phyloP scores from a whole-genome alignment of 2,888 invertebrate genomes.

The Pammene aurita region DNA sequence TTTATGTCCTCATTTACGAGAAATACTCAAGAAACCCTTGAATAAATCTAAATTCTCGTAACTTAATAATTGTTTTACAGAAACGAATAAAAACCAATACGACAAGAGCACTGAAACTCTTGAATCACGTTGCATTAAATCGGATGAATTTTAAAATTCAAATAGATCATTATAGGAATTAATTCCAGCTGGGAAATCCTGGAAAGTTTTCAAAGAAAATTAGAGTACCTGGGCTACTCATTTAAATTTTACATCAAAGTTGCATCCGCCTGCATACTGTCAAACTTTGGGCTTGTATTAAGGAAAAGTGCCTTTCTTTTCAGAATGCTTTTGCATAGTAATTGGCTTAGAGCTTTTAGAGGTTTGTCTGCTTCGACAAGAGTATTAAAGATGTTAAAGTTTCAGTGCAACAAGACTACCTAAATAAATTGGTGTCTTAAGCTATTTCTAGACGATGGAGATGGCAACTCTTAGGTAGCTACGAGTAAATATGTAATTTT shows the following conservation, averaged over 20 bases:
- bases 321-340: constrained; percentile 38
- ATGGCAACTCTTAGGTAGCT: too few species aligned
- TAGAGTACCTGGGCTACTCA: constrained; percentile 41
- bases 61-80: neutral
- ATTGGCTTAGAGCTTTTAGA: constrained; percentile 33
- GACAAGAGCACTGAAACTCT: constrained; percentile 18
- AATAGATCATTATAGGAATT: constrained; percentile 37
- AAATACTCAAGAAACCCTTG: neutral
- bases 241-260: constrained; percentile 42
- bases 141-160: constrained; percentile 38
- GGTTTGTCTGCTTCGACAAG: constrained; percentile 31
- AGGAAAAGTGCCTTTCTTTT: constrained; percentile 31
- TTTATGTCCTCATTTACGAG: neutral
- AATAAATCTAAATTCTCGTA: neutral
- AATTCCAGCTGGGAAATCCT: constrained; percentile 32
- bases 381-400: constrained; percentile 28
- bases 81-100: constrained; percentile 18
- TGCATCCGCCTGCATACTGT: constrained; percentile 37
- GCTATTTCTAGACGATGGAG: too few species aligned
- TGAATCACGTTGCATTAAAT: constrained; percentile 23
- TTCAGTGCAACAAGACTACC: neutral
- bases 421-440: constrained; percentile 4
- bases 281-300: constrained; percentile 37
- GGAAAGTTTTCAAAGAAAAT: constrained; percentile 37
- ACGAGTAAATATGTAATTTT: too few species aligned